Evolutionary conservation across 1,140 invertebrate genomes (phyloP).

Genomic region (Hesperophylax magnus): DNA sequence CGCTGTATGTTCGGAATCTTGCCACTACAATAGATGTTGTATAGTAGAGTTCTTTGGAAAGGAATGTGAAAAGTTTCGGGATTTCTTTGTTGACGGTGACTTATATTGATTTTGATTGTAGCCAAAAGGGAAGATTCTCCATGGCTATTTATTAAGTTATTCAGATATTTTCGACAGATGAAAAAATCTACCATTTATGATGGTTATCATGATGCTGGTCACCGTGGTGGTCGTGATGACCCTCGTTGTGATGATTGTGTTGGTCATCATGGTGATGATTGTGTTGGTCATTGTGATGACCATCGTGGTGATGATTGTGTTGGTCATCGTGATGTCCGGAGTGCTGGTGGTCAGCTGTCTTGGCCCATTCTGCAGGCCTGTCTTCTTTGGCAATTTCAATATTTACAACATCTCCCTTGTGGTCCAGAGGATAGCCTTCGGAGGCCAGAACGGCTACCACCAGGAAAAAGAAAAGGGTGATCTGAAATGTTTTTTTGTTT

Average conservation of each 20-base stretch:
- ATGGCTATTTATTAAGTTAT: too few relatives aligned
- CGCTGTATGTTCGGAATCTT: too few relatives aligned
- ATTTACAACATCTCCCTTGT: slow-evolving; percentile 63
- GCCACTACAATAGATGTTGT: too few relatives aligned
- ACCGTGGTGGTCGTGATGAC: too few relatives aligned
- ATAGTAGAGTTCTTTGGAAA: too few relatives aligned
- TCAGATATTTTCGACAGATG: too few relatives aligned
- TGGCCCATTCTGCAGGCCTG: slow-evolving; percentile 59
- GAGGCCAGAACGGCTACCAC: neutral
- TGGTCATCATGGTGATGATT: neutral
- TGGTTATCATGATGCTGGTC: too few relatives aligned
- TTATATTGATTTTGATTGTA: too few relatives aligned
- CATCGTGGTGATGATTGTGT: neutral
- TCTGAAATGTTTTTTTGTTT: neutral
- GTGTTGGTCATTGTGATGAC: neutral
- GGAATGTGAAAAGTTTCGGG: too few relatives aligned
- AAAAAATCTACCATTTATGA: too few relatives aligned
- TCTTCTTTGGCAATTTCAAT: slow-evolving; percentile 66
- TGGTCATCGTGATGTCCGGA: neutral
- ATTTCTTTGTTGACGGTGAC: too few relatives aligned
- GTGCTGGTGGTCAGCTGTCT: slow-evolving; percentile 49
- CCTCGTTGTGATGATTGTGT: neutral
- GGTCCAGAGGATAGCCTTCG: slow-evolving; percentile 31
- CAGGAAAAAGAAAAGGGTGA: neutral
- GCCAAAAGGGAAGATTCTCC: too few relatives aligned